Evolutionary conservation across 2,113 vertebrate species (phyloP).

Genomic region (Zingel zingel): DNA sequence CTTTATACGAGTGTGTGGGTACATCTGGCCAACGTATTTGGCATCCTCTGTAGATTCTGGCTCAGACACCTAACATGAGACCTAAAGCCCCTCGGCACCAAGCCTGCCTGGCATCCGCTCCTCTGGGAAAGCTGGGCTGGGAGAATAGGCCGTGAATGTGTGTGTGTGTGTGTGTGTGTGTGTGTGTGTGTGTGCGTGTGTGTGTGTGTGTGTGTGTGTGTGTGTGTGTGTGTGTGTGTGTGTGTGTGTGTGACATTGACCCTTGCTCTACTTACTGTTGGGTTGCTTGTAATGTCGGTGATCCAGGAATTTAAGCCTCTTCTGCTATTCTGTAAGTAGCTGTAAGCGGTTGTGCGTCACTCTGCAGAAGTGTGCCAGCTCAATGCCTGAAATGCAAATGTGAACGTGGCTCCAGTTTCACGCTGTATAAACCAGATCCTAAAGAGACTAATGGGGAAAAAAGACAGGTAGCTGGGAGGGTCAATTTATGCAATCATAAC

Average conservation of each 20-base stretch:
- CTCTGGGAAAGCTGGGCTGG: conserved; percentile 49
- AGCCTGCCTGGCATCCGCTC: conserved; percentile 58
- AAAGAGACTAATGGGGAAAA: background rate
- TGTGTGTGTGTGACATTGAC: conserved; percentile 29
- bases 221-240: conserved; percentile 12
- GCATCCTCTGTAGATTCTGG: conserved; percentile 58
- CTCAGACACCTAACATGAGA: conserved; percentile 67
- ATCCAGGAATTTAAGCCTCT: conserved; percentile 60
- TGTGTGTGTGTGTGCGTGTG: background rate
- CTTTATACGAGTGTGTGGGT: conserved; percentile 78
- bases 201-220: background rate
- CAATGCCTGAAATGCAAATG: conserved; percentile 51
- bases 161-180: conserved; percentile 8
- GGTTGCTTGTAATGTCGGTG: conserved; percentile 61
- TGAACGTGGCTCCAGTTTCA: conserved; percentile 23
- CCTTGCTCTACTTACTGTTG: conserved; percentile 61
- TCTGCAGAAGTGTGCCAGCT: conserved; percentile 46
- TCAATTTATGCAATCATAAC: background rate
- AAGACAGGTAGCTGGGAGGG: background rate
- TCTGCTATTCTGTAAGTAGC: conserved; percentile 52
- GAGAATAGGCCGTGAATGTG: conserved; percentile 30
- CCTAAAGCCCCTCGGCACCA: conserved; percentile 57
- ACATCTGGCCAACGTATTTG: conserved; percentile 82
- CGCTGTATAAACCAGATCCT: conserved; percentile 14
- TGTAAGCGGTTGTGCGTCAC: conserved; percentile 57